phyloP scores from a whole-genome alignment of 2,113 vertebrate species.

The Beaufortia kweichowensis region DNA sequence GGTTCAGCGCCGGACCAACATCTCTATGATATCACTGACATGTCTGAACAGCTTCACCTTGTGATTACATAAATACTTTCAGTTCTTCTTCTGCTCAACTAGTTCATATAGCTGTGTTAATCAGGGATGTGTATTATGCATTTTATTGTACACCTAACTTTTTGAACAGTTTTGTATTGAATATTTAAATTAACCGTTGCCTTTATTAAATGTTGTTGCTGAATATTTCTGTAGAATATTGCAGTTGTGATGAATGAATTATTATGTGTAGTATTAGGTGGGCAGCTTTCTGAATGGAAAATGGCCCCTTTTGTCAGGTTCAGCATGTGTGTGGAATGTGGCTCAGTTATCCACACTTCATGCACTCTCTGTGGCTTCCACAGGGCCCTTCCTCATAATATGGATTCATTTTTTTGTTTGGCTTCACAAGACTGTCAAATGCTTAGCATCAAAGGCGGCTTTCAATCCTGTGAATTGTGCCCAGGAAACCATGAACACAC shows the following conservation, averaged over 20 bases:
- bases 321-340: conserved; percentile 61
- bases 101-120: too few species aligned
- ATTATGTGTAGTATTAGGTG: conserved; percentile 57
- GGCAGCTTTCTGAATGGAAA: conserved; percentile 50
- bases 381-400: conserved; percentile 64
- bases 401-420: conserved; percentile 43
- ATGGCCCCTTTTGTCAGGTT: conserved; percentile 35
- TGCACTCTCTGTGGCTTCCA: conserved; percentile 62
- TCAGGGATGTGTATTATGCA: too few species aligned
- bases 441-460: conserved; percentile 36
- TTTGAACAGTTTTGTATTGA: too few species aligned
- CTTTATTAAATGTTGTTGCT: background rate
- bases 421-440: conserved; percentile 39
- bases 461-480: conserved; percentile 46
- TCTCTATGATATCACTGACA: conserved; percentile 50
- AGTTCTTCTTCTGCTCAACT: conserved; percentile 15
- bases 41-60: conserved; percentile 37
- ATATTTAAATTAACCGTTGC: background rate
- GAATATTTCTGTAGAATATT: too few species aligned
- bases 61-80: conserved; percentile 39
- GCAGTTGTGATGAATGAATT: conserved; percentile 28
- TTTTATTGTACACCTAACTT: too few species aligned
- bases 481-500: conserved; percentile 49
- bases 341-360: conserved; percentile 60
- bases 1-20: conserved; percentile 34